Percentiles rank a stretch among this genome's conserved stretches.
These are phyloP conservation scores for Oxyteleia sp. DNA, from an alignment of 2,888 invertebrate genomes.

Conservation along the genomic window DNA sequence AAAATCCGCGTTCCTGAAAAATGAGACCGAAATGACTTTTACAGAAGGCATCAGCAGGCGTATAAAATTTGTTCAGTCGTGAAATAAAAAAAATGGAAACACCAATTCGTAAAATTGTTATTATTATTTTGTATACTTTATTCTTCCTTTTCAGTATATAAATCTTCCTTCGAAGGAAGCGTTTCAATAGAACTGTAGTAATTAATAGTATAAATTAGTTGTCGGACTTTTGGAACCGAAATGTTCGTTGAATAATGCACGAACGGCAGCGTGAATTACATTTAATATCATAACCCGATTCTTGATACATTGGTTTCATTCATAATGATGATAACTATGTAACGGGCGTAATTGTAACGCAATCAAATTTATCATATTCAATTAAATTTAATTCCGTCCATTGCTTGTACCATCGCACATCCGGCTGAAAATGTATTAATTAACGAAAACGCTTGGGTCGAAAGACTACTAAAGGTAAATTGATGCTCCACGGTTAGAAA, in stretches of 20 bases:
- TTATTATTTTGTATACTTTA: too few species aligned
- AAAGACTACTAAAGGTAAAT: slow-evolving; percentile 56
- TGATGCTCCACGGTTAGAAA: slow-evolving; percentile 71
- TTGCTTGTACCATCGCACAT: slow-evolving; percentile 7
- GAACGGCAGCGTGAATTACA: slow-evolving; percentile 5
- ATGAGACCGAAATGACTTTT: too few species aligned
- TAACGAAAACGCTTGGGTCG: slow-evolving; percentile 36
- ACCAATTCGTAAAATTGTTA: too few species aligned
- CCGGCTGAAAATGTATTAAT: slow-evolving; percentile 39
- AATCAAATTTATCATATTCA: slow-evolving; percentile 49
- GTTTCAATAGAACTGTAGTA: too few species aligned
- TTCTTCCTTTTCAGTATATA: too few species aligned
- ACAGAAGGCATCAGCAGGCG: too few species aligned
- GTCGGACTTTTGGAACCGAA: neutral
- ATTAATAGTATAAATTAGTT: neutral
- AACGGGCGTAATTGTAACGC: slow-evolving; percentile 24
- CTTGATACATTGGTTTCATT: slow-evolving; percentile 22
- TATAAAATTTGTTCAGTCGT: too few species aligned
- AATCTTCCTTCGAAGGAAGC: too few species aligned
- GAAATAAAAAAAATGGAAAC: too few species aligned
- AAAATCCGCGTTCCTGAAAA: too few species aligned
- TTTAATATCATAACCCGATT: slow-evolving; percentile 29
- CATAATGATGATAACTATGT: slow-evolving; percentile 24
- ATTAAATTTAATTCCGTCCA: slow-evolving; percentile 15
- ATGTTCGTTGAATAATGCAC: slow-evolving; percentile 8